These are phyloP conservation scores for Ditula angustiorana DNA, from an alignment of 2,888 invertebrate genomes.

Conservation along the genomic window DNA sequence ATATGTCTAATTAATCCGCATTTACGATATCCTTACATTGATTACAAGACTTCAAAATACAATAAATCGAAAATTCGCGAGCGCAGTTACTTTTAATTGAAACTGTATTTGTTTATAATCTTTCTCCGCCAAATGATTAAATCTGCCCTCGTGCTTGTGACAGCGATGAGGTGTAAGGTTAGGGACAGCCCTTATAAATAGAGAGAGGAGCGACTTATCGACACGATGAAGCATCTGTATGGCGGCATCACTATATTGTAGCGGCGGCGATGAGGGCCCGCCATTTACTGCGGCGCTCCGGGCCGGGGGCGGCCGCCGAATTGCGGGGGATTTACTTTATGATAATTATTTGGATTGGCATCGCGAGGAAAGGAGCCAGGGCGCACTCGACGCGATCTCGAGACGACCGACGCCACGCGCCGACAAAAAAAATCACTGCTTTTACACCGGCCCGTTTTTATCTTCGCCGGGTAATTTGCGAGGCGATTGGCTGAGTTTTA, in stretches of 20 bases:
- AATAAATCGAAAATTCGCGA: no score
- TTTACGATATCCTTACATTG: no score
- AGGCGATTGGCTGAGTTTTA: slow-evolving; percentile 63
- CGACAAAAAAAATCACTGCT: slow-evolving; percentile 70
- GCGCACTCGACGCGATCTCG: slow-evolving; percentile 66
- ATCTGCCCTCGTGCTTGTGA: neutral
- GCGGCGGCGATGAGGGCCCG: slow-evolving; percentile 62
- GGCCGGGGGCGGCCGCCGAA: slow-evolving; percentile 73
- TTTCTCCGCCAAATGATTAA: neutral
- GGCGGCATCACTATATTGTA: slow-evolving; percentile 41
- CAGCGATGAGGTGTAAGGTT: neutral
- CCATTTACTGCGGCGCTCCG: slow-evolving; percentile 70
- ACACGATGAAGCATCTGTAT: slow-evolving; percentile 32
- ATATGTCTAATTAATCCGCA: neutral
- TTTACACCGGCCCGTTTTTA: slow-evolving; percentile 62
- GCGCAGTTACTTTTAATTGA: no score
- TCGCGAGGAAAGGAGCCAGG: slow-evolving; percentile 71
- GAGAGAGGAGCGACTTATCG: slow-evolving; percentile 14
- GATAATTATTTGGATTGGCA: slow-evolving; percentile 84
- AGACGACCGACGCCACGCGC: slow-evolving; percentile 59
- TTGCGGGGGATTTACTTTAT: slow-evolving; percentile 83
- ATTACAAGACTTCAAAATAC: no score
- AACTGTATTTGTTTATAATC: no score
- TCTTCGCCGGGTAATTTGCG: slow-evolving; percentile 60
- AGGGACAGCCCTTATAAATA: no score